Evolutionary conservation across 2,113 vertebrate species (phyloP).

Genomic region (Camelus dromedarius): DNA sequence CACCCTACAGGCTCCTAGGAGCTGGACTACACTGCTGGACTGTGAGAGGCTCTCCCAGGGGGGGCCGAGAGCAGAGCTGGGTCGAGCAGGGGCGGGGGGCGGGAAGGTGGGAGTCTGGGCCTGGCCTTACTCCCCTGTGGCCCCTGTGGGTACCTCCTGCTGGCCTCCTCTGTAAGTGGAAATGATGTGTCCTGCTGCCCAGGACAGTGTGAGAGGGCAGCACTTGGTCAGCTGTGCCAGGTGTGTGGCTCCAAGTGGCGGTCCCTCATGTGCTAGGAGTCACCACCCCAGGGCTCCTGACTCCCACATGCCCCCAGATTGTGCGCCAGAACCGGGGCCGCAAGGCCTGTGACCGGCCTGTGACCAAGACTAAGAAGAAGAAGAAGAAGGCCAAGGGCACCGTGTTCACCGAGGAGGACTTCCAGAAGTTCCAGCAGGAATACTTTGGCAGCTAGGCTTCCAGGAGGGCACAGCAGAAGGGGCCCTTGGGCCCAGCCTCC

Average conservation of each 20-base stretch:
- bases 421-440: conserved; percentile 89
- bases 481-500: neutral
- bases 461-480: fast-evolving
- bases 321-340: conserved; percentile 87
- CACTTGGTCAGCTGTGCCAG: neutral
- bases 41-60: neutral
- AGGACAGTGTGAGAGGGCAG: no score
- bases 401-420: conserved; percentile 89
- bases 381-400: conserved; percentile 82
- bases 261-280: neutral
- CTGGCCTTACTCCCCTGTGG: neutral
- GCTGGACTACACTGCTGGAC: neutral
- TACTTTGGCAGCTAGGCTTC: conserved; percentile 86
- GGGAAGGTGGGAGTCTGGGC: neutral
- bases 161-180: neutral
- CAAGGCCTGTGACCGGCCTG: conserved; percentile 87
- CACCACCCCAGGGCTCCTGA: neutral
- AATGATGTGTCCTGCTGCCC: neutral
- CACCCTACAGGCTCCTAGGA: neutral
- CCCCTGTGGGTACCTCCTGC: fast-evolving
- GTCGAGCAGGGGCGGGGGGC: no score
- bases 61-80: neutral
- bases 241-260: neutral
- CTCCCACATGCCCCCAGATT: conserved; percentile 77
- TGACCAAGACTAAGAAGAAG: conserved; percentile 77